A percentile compares a stretch with the other conserved stretches of the same genome.
Evolutionary conservation across 2,113 vertebrate genomes (phyloP).

Genomic region (Scalopus aquaticus): DNA sequence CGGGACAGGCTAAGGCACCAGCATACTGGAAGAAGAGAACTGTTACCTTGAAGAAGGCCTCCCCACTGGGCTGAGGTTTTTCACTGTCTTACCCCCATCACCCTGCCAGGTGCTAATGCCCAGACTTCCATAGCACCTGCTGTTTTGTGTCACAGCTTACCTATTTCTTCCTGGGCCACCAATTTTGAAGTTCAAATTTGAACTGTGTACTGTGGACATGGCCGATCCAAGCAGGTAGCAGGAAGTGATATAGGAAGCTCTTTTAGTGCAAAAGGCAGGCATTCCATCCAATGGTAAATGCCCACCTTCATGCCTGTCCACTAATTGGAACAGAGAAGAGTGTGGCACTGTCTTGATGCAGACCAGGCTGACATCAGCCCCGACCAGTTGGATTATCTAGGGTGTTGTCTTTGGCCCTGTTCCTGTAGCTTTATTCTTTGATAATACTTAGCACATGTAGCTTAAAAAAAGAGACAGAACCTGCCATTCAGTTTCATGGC

Average conservation of each 20-base stretch:
- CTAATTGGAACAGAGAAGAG: background rate
- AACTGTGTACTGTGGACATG: background rate
- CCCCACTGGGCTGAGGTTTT: background rate
- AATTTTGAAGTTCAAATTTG: background rate
- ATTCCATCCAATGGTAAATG: background rate
- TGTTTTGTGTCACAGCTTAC: background rate
- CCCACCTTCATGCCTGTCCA: too few relatives aligned
- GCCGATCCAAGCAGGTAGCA: background rate
- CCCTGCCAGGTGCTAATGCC: background rate
- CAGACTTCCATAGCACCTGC: background rate
- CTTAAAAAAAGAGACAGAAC: background rate
- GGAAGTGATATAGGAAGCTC: background rate
- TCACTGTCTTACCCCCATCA: accelerated
- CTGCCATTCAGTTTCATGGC: background rate
- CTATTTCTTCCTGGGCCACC: background rate
- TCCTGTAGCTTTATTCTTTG: background rate
- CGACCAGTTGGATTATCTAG: background rate
- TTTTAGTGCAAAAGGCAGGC: background rate
- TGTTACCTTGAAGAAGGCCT: background rate
- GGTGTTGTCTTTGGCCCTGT: background rate
- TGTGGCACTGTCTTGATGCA: background rate
- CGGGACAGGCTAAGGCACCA: background rate
- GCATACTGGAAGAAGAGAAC: background rate
- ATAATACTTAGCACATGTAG: background rate
- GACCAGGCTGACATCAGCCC: background rate